Conservation (phyloP, 2,888 invertebrate genomes). For the Phortica magna region DNA sequence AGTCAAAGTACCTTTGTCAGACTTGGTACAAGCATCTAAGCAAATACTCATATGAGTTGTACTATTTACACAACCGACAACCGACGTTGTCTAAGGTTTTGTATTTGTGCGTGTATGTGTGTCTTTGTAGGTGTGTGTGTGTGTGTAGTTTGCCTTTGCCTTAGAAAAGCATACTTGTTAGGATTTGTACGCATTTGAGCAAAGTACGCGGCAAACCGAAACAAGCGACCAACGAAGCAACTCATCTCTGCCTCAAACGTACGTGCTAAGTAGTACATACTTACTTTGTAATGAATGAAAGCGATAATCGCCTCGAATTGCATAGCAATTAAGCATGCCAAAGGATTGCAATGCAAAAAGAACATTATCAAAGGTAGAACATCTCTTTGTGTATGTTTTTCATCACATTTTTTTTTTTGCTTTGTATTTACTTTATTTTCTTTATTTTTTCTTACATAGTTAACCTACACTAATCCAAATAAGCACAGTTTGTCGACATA, state of each 20-base stretch:
- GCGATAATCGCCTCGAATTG: conserved; percentile 66
- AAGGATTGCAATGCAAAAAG: conserved; percentile 48
- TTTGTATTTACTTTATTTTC: conserved; percentile 1
- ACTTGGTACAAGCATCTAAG: conserved; percentile 10
- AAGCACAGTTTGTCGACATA: neutral
- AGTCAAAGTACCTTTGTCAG: conserved; percentile 47
- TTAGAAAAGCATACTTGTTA: conserved; percentile 60
- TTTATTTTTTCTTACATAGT: conserved; percentile 10
- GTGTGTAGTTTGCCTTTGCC: conserved; percentile 27
- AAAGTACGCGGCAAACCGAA: conserved; percentile 65
- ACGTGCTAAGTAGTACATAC: conserved; percentile 29
- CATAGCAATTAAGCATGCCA: conserved; percentile 62
- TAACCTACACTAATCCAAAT: neutral
- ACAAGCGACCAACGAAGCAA: neutral
- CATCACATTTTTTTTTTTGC: conserved; percentile 18
- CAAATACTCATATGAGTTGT: conserved; percentile 25
- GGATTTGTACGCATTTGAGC: conserved; percentile 52
- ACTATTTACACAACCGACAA: neutral
- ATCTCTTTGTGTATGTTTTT: conserved; percentile 18
- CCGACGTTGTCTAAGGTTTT: neutral
- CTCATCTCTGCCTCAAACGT: no score
- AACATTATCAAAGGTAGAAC: conserved; percentile 23
- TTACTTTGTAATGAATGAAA: conserved; percentile 67
- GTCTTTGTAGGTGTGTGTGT: conserved; percentile 7
- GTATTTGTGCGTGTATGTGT: conserved; percentile 31